A percentile compares a stretch with the other conserved stretches of the same genome.
Evolutionary conservation across 1,140 invertebrate genomes (phyloP).

Genomic region (Hylaeus volcanicus): DNA sequence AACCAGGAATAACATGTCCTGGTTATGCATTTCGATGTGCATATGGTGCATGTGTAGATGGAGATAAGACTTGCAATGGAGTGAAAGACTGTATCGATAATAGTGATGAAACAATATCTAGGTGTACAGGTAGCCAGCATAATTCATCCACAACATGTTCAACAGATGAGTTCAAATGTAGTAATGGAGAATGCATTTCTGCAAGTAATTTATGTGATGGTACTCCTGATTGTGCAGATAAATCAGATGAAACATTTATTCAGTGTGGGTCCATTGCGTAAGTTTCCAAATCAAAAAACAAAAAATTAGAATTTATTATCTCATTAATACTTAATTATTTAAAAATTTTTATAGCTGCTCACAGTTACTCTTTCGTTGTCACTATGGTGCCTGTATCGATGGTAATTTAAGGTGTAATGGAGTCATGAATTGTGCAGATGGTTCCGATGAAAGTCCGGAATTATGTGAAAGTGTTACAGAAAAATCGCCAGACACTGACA

Average conservation of each 20-base stretch:
- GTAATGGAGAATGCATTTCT: constrained; percentile 73
- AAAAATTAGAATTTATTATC: neutral
- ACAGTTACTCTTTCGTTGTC: constrained; percentile 81
- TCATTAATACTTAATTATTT: neutral
- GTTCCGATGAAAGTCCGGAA: constrained; percentile 84
- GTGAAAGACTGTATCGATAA: constrained; percentile 84
- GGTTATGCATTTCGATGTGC: constrained; percentile 81
- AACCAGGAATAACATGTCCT: constrained; percentile 75
- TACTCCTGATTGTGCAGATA: constrained; percentile 79
- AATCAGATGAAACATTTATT: constrained; percentile 82
- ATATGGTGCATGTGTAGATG: constrained; percentile 83
- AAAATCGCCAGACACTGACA: neutral
- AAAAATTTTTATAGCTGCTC: constrained; percentile 73
- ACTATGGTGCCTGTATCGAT: constrained; percentile 83
- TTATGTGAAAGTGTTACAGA: constrained; percentile 48
- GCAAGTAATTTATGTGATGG: constrained; percentile 80
- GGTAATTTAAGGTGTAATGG: constrained; percentile 82
- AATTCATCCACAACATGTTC: constrained; percentile 43
- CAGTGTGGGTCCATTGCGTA: constrained; percentile 77
- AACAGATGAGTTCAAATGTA: constrained; percentile 67
- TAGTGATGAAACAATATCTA: constrained; percentile 83
- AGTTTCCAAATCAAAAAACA: constrained; percentile 7
- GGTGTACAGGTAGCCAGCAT: constrained; percentile 30
- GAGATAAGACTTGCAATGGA: constrained; percentile 82
- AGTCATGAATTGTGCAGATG: constrained; percentile 83